phyloP scores from a whole-genome alignment of 2,888 invertebrate species.

The Drosophila nigricruria region DNA sequence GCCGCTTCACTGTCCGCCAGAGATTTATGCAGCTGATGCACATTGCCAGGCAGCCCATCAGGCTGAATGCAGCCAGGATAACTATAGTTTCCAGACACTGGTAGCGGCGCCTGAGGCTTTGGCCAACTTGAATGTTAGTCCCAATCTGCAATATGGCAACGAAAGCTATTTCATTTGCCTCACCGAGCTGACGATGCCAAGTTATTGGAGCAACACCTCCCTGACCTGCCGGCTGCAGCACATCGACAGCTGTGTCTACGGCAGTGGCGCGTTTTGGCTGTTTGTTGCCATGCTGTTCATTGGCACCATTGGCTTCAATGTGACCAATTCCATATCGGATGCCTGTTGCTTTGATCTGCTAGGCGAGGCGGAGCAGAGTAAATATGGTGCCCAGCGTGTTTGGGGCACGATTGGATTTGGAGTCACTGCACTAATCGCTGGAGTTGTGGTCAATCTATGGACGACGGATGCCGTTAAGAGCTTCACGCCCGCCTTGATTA shows the following conservation, averaged over 20 bases:
- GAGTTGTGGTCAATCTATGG: conserved; percentile 89
- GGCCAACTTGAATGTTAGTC: conserved; percentile 11
- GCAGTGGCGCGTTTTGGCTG: conserved; percentile 89
- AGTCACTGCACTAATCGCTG: conserved; percentile 89
- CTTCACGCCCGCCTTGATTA: conserved; percentile 90
- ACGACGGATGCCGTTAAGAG: conserved; percentile 88
- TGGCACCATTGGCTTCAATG: conserved; percentile 93
- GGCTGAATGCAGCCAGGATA: conserved; percentile 53
- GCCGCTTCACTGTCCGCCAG: conserved; percentile 50
- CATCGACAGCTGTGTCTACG: conserved; percentile 86
- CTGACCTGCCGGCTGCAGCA: conserved; percentile 56
- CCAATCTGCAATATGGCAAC: conserved; percentile 52
- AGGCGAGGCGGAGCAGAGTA: conserved; percentile 89
- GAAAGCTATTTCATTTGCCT: conserved; percentile 52
- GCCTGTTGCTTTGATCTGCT: conserved; percentile 95
- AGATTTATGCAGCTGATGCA: conserved; percentile 18
- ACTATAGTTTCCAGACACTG: conserved; percentile 42
- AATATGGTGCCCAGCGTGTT: conserved; percentile 92
- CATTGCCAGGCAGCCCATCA: conserved; percentile 56
- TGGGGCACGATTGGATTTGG: conserved; percentile 95
- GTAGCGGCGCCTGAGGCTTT: conserved; percentile 49
- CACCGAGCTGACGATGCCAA: conserved; percentile 2
- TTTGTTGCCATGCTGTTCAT: conserved; percentile 90
- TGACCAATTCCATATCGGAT: conserved; percentile 94
- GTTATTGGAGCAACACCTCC: conserved; percentile 25